These are phyloP conservation scores for Drosophila pseudotalamancana DNA, from an alignment of 2,888 invertebrate species.

Conservation along the genomic window DNA sequence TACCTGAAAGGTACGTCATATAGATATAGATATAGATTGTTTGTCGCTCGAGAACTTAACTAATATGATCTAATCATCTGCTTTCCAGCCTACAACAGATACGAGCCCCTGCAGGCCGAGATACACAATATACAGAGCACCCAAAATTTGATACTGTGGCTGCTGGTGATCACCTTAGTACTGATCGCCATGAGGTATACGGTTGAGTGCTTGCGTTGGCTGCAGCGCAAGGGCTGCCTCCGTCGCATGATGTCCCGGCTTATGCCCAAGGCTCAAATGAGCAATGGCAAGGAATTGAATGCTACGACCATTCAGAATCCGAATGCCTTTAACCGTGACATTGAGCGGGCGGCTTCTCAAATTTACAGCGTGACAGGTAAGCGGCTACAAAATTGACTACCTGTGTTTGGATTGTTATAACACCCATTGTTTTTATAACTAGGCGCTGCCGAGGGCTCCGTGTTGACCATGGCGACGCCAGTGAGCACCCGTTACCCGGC, in stretches of 20 bases:
- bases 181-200: constrained; percentile 71
- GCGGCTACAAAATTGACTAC: constrained; percentile 28
- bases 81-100: constrained; percentile 66
- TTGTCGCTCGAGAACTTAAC: too few relatives aligned
- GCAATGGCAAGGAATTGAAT: constrained; percentile 72
- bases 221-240: constrained; percentile 67
- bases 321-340: constrained; percentile 77
- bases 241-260: constrained; percentile 63
- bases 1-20: too few relatives aligned
- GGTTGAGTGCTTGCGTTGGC: constrained; percentile 72
- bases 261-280: constrained; percentile 51
- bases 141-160: constrained; percentile 70
- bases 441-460: constrained; percentile 86
- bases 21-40: too few relatives aligned
- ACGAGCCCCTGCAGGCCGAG: constrained; percentile 70
- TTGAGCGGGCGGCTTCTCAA: constrained; percentile 81
- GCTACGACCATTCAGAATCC: constrained; percentile 81
- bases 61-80: not conserved
- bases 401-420: constrained; percentile 5
- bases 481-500: constrained; percentile 90
- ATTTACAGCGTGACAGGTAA: constrained; percentile 82
- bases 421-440: constrained; percentile 2
- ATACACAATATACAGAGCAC: constrained; percentile 74
- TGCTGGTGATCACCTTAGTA: constrained; percentile 71
- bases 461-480: constrained; percentile 89